These are phyloP conservation scores for Sesia apiformis DNA, from an alignment of 2,888 invertebrate species.

Conservation along the genomic window DNA sequence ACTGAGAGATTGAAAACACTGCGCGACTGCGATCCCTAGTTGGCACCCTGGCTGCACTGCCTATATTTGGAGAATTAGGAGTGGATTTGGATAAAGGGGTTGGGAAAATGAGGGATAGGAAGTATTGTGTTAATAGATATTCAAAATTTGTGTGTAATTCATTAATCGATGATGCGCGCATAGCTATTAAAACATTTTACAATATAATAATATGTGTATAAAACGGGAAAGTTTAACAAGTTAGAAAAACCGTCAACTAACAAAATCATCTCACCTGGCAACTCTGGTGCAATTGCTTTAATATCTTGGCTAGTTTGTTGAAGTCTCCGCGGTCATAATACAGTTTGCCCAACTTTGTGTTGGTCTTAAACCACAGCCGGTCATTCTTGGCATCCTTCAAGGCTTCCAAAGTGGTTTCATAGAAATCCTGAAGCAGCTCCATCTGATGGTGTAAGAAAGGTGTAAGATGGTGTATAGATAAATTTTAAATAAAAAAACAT, in stretches of 20 bases:
- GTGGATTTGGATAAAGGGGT: too few species aligned
- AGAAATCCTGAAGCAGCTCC: constrained; percentile 98
- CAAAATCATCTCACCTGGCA: constrained; percentile 81
- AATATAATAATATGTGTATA: not conserved
- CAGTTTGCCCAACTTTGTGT: constrained; percentile 97
- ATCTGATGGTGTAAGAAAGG: constrained; percentile 75
- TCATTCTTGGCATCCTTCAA: constrained; percentile 99
- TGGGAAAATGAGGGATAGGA: too few species aligned
- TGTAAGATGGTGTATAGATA: too few species aligned
- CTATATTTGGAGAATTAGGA: too few species aligned
- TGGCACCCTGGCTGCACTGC: too few species aligned
- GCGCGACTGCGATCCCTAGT: too few species aligned
- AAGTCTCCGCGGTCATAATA: constrained; percentile 98
- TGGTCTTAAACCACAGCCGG: constrained; percentile 99
- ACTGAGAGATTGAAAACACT: too few species aligned
- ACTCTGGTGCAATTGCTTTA: constrained; percentile 97
- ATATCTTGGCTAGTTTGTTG: constrained; percentile 93
- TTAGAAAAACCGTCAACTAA: constrained; percentile 2
- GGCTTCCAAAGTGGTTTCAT: constrained; percentile 96
- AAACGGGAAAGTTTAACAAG: not conserved
- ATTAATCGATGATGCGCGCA: constrained; percentile 1
- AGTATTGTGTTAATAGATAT: too few species aligned
- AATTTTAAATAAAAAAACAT: too few species aligned
- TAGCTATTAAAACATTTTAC: constrained; percentile 1
- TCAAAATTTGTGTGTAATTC: not conserved